Base-by-base conservation (phyloP, 1,140 invertebrate species). In the Mercenaria mercenaria region DNA sequence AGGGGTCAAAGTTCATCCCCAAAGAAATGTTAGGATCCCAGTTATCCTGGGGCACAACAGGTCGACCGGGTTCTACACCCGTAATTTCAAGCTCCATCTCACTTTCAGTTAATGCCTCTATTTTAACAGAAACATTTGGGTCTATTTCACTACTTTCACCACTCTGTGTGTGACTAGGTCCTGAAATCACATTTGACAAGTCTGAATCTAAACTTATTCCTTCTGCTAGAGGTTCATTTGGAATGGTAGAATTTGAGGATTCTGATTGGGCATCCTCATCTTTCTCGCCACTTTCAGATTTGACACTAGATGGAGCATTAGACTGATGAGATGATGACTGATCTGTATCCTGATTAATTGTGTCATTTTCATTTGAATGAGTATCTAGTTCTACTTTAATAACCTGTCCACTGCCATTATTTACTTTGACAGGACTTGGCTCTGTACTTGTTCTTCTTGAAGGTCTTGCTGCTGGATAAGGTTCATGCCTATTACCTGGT, bases 71-170 rank as follows among this genome's bases (percentile, higher is more conserved):
- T n/a, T 87, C 84, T 34, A 87, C 84, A 20, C 84, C 84, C 26
- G 84, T 87, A 32, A 87, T 87, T 61, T 87, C 84, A 37, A 87
- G 32, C 37, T 87, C 84, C 34, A 87, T 59, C 26, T 87, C 84
- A 59, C 23, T 34, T 47, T 87, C 84, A 76, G 69, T 76, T 76
- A 87, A n/a, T 56, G 69, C 84, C 39, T 87, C 84, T 29, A 87
- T 50, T 77, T 87, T 87, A 64, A 87, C 72, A 77, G 1, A 59
- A 20, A 77, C 74, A 59, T 76, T 34, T 37, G 69, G 26, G 34
- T 87, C 84, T 37, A 52, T 39, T 29, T 56, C 64, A 41, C 41
- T 41, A 77, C 52, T 47, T 23, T 34, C 67, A 23, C 23, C 41
- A 3, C 80, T 13, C 20, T 29, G 39, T 2, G 23, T 11, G 4